Evolutionary conservation across 1,140 invertebrate species (phyloP).

Genomic region (Cydia splendana): DNA sequence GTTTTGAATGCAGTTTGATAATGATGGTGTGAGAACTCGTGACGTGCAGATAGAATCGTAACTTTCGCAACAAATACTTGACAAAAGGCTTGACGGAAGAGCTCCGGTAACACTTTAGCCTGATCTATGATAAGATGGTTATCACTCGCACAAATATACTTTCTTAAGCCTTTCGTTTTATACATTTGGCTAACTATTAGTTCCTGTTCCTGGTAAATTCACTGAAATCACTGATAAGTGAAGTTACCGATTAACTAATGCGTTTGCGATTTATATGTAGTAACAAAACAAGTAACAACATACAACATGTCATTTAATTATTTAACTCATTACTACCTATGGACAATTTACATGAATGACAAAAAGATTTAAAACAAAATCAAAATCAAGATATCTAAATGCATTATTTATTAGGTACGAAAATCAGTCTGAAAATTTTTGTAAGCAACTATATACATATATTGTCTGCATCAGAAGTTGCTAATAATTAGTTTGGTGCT

Average conservation of each 20-base stretch:
- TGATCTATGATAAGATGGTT: slow-evolving; percentile 1
- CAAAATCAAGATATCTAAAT: too few relatives aligned
- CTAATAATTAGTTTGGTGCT: too few relatives aligned
- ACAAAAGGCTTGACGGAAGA: slow-evolving; percentile 14
- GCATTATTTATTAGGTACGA: too few relatives aligned
- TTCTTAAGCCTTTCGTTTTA: slow-evolving; percentile 3
- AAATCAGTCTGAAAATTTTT: too few relatives aligned
- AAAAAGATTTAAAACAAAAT: too few relatives aligned
- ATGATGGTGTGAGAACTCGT: neutral
- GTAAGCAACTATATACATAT: too few relatives aligned
- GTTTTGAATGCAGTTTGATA: neutral
- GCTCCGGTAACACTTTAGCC: neutral
- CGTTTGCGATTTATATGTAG: neutral
- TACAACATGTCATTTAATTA: neutral
- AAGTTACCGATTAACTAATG: neutral
- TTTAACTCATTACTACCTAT: neutral
- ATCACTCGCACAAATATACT: neutral
- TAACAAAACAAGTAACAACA: neutral
- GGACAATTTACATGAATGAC: neutral
- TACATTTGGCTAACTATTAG: neutral
- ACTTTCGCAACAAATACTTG: neutral
- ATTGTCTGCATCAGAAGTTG: too few relatives aligned
- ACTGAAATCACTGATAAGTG: neutral
- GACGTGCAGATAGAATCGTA: neutral
- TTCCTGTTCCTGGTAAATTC: neutral